Evolutionary conservation across 64 coral and sea anemone species (phyloP).

Genomic region (Trachythela sp.): DNA sequence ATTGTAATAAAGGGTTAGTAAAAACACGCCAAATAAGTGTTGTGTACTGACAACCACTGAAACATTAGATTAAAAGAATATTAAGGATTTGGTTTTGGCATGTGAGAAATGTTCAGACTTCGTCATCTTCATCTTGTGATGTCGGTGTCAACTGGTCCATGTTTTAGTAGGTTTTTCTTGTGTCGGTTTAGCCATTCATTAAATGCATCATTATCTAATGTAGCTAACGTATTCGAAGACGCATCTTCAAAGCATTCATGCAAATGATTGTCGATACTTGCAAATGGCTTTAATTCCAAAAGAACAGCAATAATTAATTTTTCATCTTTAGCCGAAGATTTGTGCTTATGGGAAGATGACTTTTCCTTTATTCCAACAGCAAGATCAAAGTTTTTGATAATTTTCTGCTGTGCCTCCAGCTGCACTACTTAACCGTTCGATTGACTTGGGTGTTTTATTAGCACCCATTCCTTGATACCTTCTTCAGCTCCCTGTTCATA

Average conservation of each 20-base stretch:
- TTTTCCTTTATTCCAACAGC: not conserved
- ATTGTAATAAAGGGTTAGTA: too few species aligned
- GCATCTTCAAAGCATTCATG: constrained; percentile 1
- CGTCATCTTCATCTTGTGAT: not conserved
- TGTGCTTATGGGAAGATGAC: not conserved
- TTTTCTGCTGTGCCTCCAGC: not conserved
- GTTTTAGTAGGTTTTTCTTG: constrained; percentile 12
- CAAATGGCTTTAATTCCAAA: constrained; percentile 15
- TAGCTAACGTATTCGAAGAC: not conserved
- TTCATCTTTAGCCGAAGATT: constrained; percentile 24
- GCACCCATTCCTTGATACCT: constrained; percentile 40
- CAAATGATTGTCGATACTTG: not conserved
- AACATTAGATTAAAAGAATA: not conserved
- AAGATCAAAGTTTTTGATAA: constrained; percentile 18
- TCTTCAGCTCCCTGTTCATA: constrained; percentile 25
- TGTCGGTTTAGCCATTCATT: constrained; percentile 2
- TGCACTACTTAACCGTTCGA: constrained; percentile 24
- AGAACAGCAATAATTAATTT: not conserved
- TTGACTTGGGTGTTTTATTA: constrained; percentile 39
- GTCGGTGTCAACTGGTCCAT: not conserved
- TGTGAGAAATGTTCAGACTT: not conserved
- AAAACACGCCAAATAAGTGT: too few species aligned
- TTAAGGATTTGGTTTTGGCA: not conserved
- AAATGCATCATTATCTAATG: not conserved
- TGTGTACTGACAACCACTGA: not conserved